Evolutionary conservation across 2,888 invertebrate species (phyloP).

Genomic region (Cosmorhoe ocellata): DNA sequence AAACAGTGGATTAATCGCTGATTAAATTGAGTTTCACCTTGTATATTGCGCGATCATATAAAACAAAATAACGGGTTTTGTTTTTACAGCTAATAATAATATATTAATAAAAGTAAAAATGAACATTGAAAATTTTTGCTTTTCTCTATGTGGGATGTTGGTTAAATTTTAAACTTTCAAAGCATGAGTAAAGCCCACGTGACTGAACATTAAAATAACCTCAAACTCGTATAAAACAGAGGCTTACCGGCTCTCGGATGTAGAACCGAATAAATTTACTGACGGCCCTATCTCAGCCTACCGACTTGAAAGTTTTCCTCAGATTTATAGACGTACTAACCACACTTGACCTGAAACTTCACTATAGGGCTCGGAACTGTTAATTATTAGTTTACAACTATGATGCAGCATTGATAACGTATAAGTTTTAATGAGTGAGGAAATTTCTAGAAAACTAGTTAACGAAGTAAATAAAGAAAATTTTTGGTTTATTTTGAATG

Average conservation of each 20-base stretch:
- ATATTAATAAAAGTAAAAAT: too few relatives aligned
- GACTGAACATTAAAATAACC: conserved; percentile 25
- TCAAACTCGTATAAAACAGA: conserved; percentile 33
- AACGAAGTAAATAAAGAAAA: too few relatives aligned
- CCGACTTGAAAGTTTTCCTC: conserved; percentile 41
- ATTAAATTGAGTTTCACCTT: not conserved
- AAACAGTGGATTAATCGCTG: conserved; percentile 18
- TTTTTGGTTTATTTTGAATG: too few relatives aligned
- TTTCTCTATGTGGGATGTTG: not conserved
- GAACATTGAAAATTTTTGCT: too few relatives aligned
- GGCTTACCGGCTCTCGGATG: conserved; percentile 40
- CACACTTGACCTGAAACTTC: conserved; percentile 49
- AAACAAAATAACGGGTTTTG: too few relatives aligned
- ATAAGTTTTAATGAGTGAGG: too few relatives aligned
- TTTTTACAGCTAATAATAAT: too few relatives aligned
- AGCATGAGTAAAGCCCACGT: conserved; percentile 16
- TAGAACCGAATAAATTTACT: conserved; percentile 37
- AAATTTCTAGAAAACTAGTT: too few relatives aligned
- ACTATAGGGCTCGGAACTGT: conserved; percentile 33
- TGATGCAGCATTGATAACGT: not conserved
- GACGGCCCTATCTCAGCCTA: conserved; percentile 40
- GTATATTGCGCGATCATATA: too few relatives aligned
- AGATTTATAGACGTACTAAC: conserved; percentile 48
- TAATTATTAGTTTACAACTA: conserved; percentile 10
- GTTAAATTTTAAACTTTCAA: not conserved